phyloP scores from a whole-genome alignment of 1,140 invertebrate genomes.

The Scylla paramamosain region DNA sequence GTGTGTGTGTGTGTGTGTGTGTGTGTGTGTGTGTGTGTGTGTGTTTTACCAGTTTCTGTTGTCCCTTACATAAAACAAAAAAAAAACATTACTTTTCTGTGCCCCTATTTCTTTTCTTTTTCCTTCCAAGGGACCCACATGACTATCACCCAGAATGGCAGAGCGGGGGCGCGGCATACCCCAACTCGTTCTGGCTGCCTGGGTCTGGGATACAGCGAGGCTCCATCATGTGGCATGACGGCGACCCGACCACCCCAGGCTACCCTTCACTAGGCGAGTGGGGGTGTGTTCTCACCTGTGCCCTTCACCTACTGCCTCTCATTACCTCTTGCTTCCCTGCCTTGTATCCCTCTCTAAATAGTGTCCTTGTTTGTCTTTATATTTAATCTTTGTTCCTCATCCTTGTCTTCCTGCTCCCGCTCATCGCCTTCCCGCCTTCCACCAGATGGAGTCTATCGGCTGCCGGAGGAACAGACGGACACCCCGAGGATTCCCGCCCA shows the following conservation, averaged over 20 bases:
- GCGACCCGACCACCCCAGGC: conserved; percentile 82
- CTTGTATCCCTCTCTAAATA: too few species aligned
- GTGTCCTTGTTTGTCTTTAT: too few species aligned
- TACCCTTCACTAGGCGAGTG: conserved; percentile 81
- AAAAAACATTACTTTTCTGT: too few species aligned
- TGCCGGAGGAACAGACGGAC: conserved; percentile 75
- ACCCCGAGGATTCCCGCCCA: conserved; percentile 78
- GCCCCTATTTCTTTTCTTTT: too few species aligned
- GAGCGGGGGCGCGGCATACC: conserved; percentile 79
- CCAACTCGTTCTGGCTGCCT: conserved; percentile 82
- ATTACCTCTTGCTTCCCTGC: too few species aligned
- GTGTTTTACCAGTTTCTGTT: too few species aligned
- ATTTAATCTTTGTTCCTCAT: too few species aligned
- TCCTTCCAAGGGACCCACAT: conserved; percentile 80
- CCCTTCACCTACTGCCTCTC: too few species aligned
- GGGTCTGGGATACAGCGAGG: conserved; percentile 80
- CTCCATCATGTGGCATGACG: conserved; percentile 80
- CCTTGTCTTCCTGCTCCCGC: background rate
- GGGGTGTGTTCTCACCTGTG: too few species aligned
- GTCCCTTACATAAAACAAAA: too few species aligned
- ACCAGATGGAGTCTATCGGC: conserved; percentile 71
- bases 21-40: too few species aligned
- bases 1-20: too few species aligned
- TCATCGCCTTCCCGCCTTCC: background rate
- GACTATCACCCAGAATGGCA: conserved; percentile 80